Evolutionary conservation across 2,113 vertebrate genomes (phyloP), one percentile per base, ranked within the genome.

Genomic region (Proteles cristata): DNA sequence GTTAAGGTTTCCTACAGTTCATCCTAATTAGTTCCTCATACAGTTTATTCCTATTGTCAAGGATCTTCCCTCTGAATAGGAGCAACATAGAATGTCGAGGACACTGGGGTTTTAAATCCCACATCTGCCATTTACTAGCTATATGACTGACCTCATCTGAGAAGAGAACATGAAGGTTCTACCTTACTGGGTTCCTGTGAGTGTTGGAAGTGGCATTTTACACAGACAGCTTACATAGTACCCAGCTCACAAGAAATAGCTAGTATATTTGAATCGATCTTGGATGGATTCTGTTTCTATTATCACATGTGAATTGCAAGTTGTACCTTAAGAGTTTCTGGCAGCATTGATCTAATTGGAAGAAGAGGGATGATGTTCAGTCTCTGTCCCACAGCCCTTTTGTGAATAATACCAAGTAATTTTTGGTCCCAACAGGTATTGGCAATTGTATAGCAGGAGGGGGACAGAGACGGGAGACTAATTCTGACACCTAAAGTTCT

Each of bases 21-120:
- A n/a, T 95, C 43, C 25, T 97, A 45, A 88, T 88, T 61, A 91
- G 50, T 31, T 80, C 48, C 2, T 86, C 61, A 77, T 33, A 65
- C 9, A 80, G 17, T 19, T 68, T 85, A 58, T 12, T 35, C n/a
- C n/a, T 91, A 53, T 35, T 58, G 4, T 76, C 23, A 15, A 82
- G 16, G 10, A 50, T 35, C 7, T 50, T 83, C 5, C 6, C 21
- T 66, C 15, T 81, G 55, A 80, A 80, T n/a, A 65, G 11, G 7
- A 53, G 5, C 33, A n/a, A 0, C 14, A 35, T 6, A 63, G 74
- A 84, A 48, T 58, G 26, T 28, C 73, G 81, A 63, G 14, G 17
- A 33, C 28, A 43, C 19, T 58, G 80, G 15, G 15, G 12, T 65
- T 94, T 97, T 68, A 90, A 88, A 76, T 33, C 23, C 43, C 7